Evolutionary conservation across 2,113 vertebrate species (phyloP), one percentile per base, ranked within the genome.

Genomic region (Dinomys branickii): DNA sequence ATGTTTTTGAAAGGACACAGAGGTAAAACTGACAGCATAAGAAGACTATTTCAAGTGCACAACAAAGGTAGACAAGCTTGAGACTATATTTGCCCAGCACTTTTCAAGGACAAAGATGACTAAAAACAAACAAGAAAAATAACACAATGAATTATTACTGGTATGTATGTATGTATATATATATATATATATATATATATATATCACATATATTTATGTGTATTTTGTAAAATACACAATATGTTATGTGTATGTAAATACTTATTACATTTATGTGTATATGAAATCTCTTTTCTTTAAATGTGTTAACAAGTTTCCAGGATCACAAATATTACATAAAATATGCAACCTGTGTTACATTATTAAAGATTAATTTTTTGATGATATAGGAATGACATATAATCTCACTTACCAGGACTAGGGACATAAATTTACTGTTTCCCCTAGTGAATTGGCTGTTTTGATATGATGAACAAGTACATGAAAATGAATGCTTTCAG

Each of bases 1-100:
- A 7, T 47, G 35, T 63, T 26, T 97, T 38, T 30, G 75, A 86
- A 97, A 94, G 86, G 73, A 95, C 56, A 84, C 75, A 71, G 67
- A 41, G 17, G 28, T 35, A 0, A 96, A 97, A 84, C 0, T 73
- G 96, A 77, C 10, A 94, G 67, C 30, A 59, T 58, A 94, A 22
- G 52, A 78, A 7, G 12, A 41, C 75, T 87, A 85, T 96, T 96
- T 95, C 58, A 94, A 96, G 47, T 7, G 17, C 8, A 63, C 38
- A 52, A 10, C 61, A 91, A 88, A 86, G 17, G 6, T 20, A 90
- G 80, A 78, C 30, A 94, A 92, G 44, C n/a, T 69, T 88, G 44
- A 85, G 28, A 92, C 44, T 96, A 28, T 44, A 87, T 89, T 90
- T 96, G 33, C 1, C 33, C 35, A 85, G 44, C 1, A 4, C 78